phyloP scores from a whole-genome alignment of 2,888 invertebrate genomes.

The Orthosia incerta region DNA sequence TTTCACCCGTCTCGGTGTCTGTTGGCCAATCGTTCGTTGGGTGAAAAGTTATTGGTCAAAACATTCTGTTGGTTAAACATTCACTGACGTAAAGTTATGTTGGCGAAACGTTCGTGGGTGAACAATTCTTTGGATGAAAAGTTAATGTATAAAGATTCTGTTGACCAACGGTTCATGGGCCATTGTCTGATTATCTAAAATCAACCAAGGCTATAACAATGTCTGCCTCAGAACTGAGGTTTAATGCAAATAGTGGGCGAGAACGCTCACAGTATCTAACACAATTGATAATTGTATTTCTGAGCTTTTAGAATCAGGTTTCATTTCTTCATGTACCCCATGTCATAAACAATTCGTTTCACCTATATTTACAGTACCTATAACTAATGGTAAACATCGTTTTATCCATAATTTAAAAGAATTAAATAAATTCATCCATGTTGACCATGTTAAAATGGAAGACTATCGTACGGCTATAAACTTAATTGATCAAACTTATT shows the following conservation, averaged over 20 bases:
- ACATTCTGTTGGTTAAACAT: too few species aligned
- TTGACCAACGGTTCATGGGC: too few species aligned
- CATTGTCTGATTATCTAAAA: constrained; percentile 27
- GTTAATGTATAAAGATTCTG: too few species aligned
- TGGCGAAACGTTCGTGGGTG: too few species aligned
- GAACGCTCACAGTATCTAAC: background rate
- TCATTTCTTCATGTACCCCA: constrained; percentile 14
- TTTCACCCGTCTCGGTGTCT: too few species aligned
- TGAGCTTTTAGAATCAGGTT: background rate
- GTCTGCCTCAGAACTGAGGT: background rate
- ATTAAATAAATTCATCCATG: constrained; percentile 21
- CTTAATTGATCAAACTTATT: constrained; percentile 11
- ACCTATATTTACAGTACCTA: constrained; percentile 17
- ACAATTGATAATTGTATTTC: constrained; percentile 17
- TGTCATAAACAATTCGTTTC: constrained; percentile 6
- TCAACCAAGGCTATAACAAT: constrained; percentile 21
- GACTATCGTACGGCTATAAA: constrained; percentile 25
- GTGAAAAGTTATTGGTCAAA: too few species aligned
- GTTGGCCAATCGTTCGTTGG: too few species aligned
- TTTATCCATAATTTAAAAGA: constrained; percentile 17
- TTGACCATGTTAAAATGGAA: constrained; percentile 29
- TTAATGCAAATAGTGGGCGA: background rate
- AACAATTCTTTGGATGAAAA: too few species aligned
- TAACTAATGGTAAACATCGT: constrained; percentile 14
- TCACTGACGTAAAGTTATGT: too few species aligned